phyloP scores from a whole-genome alignment of 1,140 invertebrate species.

The Olivierus martensii region DNA sequence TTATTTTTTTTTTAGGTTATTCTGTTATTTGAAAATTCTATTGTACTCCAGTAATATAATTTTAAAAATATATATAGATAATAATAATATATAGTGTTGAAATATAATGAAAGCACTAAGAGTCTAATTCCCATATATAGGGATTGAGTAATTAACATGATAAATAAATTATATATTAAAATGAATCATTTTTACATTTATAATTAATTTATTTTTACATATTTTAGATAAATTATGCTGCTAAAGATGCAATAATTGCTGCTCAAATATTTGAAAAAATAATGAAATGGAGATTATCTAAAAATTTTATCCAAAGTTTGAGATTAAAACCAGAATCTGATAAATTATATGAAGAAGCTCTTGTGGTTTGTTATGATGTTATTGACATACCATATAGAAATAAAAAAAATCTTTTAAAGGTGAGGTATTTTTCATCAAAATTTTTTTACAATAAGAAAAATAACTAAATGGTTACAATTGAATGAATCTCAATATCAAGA shows the following conservation, averaged over 20 bases:
- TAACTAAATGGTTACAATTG: not conserved
- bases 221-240: constrained; percentile 47
- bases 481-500: too few species aligned
- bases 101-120: too few species aligned
- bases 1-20: too few species aligned
- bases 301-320: not conserved
- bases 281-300: not conserved
- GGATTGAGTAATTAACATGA: too few species aligned
- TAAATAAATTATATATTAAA: too few species aligned
- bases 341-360: not conserved
- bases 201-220: too few species aligned
- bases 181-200: too few species aligned
- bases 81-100: too few species aligned
- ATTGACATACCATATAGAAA: not conserved
- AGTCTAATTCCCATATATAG: too few species aligned
- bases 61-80: too few species aligned
- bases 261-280: constrained; percentile 46
- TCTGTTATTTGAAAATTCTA: too few species aligned
- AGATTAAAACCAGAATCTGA: not conserved
- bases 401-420: constrained; percentile 3
- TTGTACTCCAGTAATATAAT: too few species aligned
- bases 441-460: not conserved
- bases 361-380: not conserved
- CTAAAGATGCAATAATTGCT: constrained; percentile 51
- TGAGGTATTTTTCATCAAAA: constrained; percentile 3